Evolutionary conservation across 2,797 vertebrate genomes (phyloP).

Genomic region (Rhyacichthys aspro): DNA sequence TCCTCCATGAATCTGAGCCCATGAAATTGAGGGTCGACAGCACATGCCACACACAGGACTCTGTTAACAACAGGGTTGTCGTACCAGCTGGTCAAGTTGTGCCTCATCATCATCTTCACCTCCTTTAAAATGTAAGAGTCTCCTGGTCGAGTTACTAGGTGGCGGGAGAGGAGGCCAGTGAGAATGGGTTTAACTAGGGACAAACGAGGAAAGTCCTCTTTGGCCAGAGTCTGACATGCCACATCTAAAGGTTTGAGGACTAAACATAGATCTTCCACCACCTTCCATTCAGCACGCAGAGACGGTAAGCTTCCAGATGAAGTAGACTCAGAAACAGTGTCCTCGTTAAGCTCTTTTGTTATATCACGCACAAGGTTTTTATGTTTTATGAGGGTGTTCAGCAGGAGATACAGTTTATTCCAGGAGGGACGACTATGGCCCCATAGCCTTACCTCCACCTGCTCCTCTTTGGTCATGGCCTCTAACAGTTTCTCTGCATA

Average conservation of each 20-base stretch:
- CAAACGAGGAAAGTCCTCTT: slow-evolving; percentile 76
- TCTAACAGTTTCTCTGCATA: slow-evolving; percentile 36
- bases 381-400: slow-evolving; percentile 58
- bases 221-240: slow-evolving; percentile 79
- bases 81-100: slow-evolving; percentile 67
- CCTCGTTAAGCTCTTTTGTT: slow-evolving; percentile 49
- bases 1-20: slow-evolving; percentile 79
- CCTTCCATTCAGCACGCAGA: slow-evolving; percentile 70
- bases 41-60: slow-evolving; percentile 76
- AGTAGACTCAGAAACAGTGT: slow-evolving; percentile 25
- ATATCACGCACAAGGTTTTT: slow-evolving; percentile 51
- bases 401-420: slow-evolving; percentile 62
- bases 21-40: slow-evolving; percentile 82
- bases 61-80: slow-evolving; percentile 69
- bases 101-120: slow-evolving; percentile 74
- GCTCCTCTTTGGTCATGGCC: slow-evolving; percentile 47
- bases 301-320: not conserved
- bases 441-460: slow-evolving; percentile 56
- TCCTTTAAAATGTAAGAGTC: slow-evolving; percentile 67
- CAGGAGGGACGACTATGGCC: slow-evolving; percentile 56
- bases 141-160: slow-evolving; percentile 66
- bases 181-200: slow-evolving; percentile 81
- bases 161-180: slow-evolving; percentile 78
- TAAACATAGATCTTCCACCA: slow-evolving; percentile 72
- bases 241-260: slow-evolving; percentile 81